Conservation (phyloP, 2,113 vertebrate species). For the Pavo muticus region DNA sequence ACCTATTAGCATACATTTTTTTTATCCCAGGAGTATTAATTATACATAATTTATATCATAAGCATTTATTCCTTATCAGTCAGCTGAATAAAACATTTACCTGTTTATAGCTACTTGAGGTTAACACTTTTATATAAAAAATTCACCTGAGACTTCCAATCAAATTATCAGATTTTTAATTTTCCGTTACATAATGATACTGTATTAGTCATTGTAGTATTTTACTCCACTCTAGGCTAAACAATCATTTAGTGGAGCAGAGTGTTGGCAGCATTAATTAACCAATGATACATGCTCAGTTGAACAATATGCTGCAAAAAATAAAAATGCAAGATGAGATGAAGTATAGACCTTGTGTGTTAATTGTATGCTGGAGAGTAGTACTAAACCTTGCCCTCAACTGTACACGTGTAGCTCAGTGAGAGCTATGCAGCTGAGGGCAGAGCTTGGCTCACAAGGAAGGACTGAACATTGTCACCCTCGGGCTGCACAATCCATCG, state of each 20-base stretch:
- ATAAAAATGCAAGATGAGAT: conserved; percentile 50
- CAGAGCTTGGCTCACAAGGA: neutral
- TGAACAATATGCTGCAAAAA: conserved; percentile 67
- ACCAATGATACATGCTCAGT: conserved; percentile 71
- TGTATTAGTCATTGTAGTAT: conserved; percentile 63
- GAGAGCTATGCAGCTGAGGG: neutral
- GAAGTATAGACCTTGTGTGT: conserved; percentile 40
- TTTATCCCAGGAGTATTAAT: conserved; percentile 86
- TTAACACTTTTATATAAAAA: conserved; percentile 84
- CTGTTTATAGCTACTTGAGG: conserved; percentile 83
- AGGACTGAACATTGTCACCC: neutral
- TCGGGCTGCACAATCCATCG: fast-evolving
- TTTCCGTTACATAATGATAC: conserved; percentile 81
- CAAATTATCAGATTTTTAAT: conserved; percentile 84
- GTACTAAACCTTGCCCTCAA: neutral
- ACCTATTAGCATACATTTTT: conserved; percentile 84
- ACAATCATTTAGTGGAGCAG: conserved; percentile 73
- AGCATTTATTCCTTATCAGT: conserved; percentile 84
- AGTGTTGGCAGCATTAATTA: conserved; percentile 76
- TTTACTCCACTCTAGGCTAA: conserved; percentile 76
- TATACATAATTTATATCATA: conserved; percentile 88
- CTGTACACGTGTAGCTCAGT: neutral
- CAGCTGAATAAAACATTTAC: conserved; percentile 87
- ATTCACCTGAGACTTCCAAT: conserved; percentile 84
- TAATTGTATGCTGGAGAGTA: conserved; percentile 29